phyloP scores from a whole-genome alignment of 2,888 invertebrate genomes.

The Limnephilus lunatus region DNA sequence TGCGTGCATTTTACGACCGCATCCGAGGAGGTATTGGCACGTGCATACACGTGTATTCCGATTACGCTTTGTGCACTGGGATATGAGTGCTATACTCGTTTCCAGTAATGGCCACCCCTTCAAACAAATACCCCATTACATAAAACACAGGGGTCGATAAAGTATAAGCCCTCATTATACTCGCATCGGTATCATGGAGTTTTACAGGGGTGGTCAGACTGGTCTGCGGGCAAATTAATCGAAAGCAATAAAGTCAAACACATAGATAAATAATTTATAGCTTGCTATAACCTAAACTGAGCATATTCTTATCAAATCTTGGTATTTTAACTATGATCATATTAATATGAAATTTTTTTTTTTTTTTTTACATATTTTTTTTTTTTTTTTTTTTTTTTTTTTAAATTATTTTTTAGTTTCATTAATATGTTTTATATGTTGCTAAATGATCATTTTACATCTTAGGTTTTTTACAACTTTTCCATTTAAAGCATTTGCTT shows the following conservation, averaged over 20 bases:
- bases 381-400: too few relatives aligned
- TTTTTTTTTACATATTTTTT: too few relatives aligned
- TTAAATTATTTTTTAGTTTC: too few relatives aligned
- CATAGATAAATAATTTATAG: not conserved
- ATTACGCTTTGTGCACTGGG: not conserved
- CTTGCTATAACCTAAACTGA: too few relatives aligned
- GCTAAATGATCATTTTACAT: too few relatives aligned
- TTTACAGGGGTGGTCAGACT: not conserved
- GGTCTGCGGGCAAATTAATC: not conserved
- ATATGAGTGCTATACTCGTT: not conserved
- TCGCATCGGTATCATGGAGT: not conserved
- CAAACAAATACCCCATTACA: constrained; percentile 56
- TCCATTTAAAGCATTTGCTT: too few relatives aligned
- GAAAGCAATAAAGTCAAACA: not conserved
- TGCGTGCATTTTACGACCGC: not conserved
- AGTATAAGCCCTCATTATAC: constrained; percentile 37
- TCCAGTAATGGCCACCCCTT: constrained; percentile 33
- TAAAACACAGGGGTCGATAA: constrained; percentile 52
- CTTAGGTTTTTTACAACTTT: too few relatives aligned
- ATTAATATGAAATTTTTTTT: too few relatives aligned
- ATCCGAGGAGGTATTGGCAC: not conserved
- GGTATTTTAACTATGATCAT: too few relatives aligned
- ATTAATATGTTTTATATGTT: too few relatives aligned
- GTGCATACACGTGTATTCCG: not conserved
- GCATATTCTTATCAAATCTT: too few relatives aligned